Evolutionary conservation across 2,113 vertebrate genomes (phyloP).

Genomic region (Heterochromis multidens): DNA sequence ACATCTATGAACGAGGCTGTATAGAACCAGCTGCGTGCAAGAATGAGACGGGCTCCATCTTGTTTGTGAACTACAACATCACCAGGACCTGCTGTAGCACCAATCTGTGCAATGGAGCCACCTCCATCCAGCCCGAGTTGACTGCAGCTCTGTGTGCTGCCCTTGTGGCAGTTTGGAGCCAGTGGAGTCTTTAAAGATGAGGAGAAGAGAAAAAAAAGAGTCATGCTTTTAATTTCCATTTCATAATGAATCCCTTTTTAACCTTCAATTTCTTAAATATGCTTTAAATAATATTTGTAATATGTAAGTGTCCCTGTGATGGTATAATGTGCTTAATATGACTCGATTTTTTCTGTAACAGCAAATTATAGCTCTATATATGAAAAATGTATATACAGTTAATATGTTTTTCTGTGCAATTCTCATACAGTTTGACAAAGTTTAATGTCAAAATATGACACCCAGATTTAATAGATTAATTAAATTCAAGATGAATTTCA

Average conservation of each 20-base stretch:
- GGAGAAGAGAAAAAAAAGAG: neutral
- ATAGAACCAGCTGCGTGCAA: constrained; percentile 24
- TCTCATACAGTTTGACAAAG: neutral
- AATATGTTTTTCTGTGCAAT: neutral
- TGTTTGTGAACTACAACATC: constrained; percentile 6
- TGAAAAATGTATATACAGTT: neutral
- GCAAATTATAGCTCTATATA: neutral
- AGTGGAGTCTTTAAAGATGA: neutral
- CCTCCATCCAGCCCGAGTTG: constrained; percentile 7
- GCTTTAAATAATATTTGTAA: neutral
- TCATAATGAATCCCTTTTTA: neutral
- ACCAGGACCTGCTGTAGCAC: constrained; percentile 34
- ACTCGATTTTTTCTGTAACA: neutral
- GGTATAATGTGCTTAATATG: neutral
- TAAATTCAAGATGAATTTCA: too few species aligned
- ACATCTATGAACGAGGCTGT: neutral
- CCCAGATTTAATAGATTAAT: neutral
- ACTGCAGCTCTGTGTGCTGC: constrained; percentile 5
- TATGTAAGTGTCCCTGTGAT: neutral
- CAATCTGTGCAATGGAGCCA: constrained; percentile 40
- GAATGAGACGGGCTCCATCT: neutral
- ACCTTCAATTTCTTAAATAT: neutral
- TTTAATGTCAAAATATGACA: neutral
- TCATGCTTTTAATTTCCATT: neutral
- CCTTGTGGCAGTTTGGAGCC: constrained; percentile 1